phyloP scores from a whole-genome alignment of 2,888 invertebrate genomes.

The Unio pictorum region DNA sequence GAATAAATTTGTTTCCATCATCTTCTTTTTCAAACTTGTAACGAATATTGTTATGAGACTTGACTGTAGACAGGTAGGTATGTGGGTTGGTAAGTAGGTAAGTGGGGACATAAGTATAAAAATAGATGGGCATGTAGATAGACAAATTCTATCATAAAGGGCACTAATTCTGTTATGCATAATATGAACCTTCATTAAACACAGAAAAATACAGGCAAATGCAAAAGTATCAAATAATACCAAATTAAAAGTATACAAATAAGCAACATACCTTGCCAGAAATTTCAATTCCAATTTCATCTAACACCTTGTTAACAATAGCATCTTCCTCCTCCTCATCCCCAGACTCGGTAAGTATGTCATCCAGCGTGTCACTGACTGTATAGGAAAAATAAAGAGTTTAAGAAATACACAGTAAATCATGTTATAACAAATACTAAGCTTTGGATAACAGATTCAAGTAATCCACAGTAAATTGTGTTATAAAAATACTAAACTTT shows the following conservation, averaged over 20 bases:
- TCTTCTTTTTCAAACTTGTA: too few species aligned
- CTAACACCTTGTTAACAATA: conserved; percentile 90
- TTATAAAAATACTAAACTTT: background rate
- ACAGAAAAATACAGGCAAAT: too few species aligned
- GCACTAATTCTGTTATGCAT: too few species aligned
- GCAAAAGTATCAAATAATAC: background rate
- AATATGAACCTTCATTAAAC: too few species aligned
- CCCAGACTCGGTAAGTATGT: conserved; percentile 89
- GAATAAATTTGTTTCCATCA: too few species aligned
- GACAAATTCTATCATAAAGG: too few species aligned
- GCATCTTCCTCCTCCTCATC: conserved; percentile 92
- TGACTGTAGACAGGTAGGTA: too few species aligned
- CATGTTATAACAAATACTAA: background rate
- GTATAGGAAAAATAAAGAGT: conserved; percentile 10
- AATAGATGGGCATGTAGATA: too few species aligned
- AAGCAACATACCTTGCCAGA: conserved; percentile 82
- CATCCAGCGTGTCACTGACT: conserved; percentile 93
- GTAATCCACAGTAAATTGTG: background rate
- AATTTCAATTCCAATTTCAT: conserved; percentile 96
- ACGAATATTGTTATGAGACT: too few species aligned
- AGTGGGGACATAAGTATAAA: too few species aligned
- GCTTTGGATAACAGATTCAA: too few species aligned
- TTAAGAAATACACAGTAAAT: background rate
- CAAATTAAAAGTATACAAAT: background rate
- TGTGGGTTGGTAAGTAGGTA: too few species aligned